Base-by-base conservation (phyloP, 2,113 vertebrate species). In the Bolborhynchus lineola region DNA sequence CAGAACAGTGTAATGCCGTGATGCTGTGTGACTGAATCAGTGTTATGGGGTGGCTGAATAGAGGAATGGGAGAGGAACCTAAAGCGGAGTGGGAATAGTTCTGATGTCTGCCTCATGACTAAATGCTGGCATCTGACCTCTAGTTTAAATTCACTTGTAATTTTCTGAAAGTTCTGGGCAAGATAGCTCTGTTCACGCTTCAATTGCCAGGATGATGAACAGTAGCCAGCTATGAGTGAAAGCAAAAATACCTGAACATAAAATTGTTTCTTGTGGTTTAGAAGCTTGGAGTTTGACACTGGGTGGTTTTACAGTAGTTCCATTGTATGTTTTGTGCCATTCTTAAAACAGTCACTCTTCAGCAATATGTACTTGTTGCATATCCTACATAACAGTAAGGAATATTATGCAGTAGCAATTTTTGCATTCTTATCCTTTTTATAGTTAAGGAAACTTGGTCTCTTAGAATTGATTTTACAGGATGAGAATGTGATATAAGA, bases 371-470 rank as follows among this genome's bases (percentile, higher is more conserved):
- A 13, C n/a, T 52, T 59, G 18, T 47, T 83, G 57, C 13, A 25
- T 33, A 47, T 3, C 2, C 9, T 55, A 3, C 1, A 0, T 8
- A 31, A 4, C 4, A 35, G 65, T 26, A 62, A 69, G 37, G 20
- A 65, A 24, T 87, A n/a, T 52, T 46, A 6, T 7, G 7, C 11
- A 42, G 10, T 23, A 75, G 5, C 2, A 16, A 42, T 16, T 70
- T 64, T 57, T 90, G 20, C 19, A 5, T 7, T 62, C n/a, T 53
- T 23, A 42, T 26, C 6, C 16, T 55, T 44, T 25, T 69, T 86
- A 78, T 9, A 23, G 16, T n/a, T 24, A 49, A 55, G 12, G 49
- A 60, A 77, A 53, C 3, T 1, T 37, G 19, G 16, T 46, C n/a
- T 2, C 16, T 88, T 86, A 20, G 37, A 76, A 84, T 4, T 46